A percentile compares a stretch with the other conserved stretches of the same genome.
Conservation (phyloP, 2,888 invertebrate genomes). For the Amiota mariae region DNA sequence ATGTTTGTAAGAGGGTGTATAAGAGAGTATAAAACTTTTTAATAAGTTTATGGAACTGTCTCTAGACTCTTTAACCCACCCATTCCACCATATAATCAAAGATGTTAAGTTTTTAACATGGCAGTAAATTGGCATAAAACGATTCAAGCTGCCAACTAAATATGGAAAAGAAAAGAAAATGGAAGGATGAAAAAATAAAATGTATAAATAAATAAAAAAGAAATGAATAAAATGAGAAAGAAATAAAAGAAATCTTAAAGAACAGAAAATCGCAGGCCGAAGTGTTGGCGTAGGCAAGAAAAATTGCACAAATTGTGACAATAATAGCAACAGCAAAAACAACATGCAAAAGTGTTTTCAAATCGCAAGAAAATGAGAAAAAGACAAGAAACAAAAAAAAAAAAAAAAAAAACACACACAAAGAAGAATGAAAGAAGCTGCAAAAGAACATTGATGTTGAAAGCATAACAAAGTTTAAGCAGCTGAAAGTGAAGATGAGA, state of each 20-base stretch:
- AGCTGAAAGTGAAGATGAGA: no score
- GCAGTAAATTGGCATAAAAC: slow-evolving; percentile 25
- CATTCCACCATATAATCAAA: not conserved
- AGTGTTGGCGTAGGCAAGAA: not conserved
- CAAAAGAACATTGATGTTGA: no score
- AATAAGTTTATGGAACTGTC: slow-evolving; percentile 32
- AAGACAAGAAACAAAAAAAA: not conserved
- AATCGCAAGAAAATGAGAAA: no score
- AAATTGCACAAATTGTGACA: not conserved
- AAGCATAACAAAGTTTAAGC: no score
- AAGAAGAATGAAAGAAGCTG: no score
- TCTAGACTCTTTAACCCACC: not conserved
- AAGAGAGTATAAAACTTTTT: slow-evolving; percentile 25
- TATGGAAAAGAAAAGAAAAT: not conserved
- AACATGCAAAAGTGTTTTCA: not conserved
- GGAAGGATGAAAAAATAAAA: not conserved
- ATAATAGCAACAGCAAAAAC: slow-evolving; percentile 8
- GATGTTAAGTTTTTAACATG: slow-evolving; percentile 12
- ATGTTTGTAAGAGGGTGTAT: not conserved
- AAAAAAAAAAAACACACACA: no score
- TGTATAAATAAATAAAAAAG: not conserved
- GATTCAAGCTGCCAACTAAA: slow-evolving; percentile 19
- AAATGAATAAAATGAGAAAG: not conserved
- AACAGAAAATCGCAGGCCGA: not conserved
- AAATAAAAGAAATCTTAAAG: not conserved